Evolutionary conservation across 2,888 invertebrate species (phyloP), one percentile per base, ranked within the genome.

Genomic region (Cataglyphis rosenhaueri): DNA sequence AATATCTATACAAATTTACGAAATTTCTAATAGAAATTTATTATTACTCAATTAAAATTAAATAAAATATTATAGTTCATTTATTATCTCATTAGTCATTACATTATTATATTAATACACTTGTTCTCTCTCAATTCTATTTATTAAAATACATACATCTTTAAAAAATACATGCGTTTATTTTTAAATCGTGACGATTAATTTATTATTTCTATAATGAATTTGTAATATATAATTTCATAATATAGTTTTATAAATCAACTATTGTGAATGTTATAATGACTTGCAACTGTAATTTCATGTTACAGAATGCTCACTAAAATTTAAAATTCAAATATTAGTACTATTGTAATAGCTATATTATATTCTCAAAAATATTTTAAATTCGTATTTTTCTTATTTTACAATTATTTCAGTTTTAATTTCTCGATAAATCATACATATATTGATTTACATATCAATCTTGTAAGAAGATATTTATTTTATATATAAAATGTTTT

Each of bases 11-110:
- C 6, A 8, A 38, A 25, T 65, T 76, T 65, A 62, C 41, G 25
- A 75, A 38, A 75, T 52, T 75, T 64, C 0, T 52, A 52, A 4
- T 44, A 65, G 12, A 25, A 64, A 65, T 29, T 76, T 52, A 38
- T 64, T 64, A 52, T 55, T 52, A 74, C 9, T 5, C 38, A 5
- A 66, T 55, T 76, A 5, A 25, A 48, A 75, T 75, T 12, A 25
- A 75, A 75, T 9, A 12, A 18, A 64, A 5, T 52, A 64, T 38
- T 52, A 38, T 18, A 32, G 1, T 35, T 75, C 1, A 75, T 64
- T 52, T 41, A 41, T 65, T 62, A 52, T 65, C 2, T 64, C 5
- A 65, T 38, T 32, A 32, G 32, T 32, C 6, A 6, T 32, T 66
- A 38, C 15, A 74, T 74, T 38, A 12, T n/a, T 1, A 62, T 25